phyloP scores from a whole-genome alignment of 2,888 invertebrate genomes.

The Microctonus aethiopoides region DNA sequence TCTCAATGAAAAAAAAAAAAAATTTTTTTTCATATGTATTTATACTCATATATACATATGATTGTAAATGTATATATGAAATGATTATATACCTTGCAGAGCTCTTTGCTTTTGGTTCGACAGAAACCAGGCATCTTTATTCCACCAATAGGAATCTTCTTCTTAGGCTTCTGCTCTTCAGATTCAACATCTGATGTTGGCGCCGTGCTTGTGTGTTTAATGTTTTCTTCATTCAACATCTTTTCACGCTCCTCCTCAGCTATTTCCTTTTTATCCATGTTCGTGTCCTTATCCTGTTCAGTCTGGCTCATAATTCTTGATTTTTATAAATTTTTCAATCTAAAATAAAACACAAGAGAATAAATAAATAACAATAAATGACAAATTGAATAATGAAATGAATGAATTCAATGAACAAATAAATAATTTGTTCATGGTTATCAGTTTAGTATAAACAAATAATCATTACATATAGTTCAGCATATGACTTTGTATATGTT shows the following conservation, averaged over 20 bases:
- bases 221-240: slow-evolving; percentile 74
- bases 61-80: background rate
- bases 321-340: slow-evolving; percentile 5
- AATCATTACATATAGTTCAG: too few species aligned
- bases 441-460: too few species aligned
- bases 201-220: slow-evolving; percentile 67
- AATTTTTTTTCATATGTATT: background rate
- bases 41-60: background rate
- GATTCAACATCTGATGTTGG: slow-evolving; percentile 66
- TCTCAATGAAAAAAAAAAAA: slow-evolving; percentile 1
- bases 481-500: too few species aligned
- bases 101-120: slow-evolving; percentile 80
- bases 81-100: slow-evolving; percentile 72
- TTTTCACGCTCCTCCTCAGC: slow-evolving; percentile 72
- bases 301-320: slow-evolving; percentile 49
- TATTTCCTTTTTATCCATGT: slow-evolving; percentile 64
- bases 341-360: slow-evolving; percentile 28
- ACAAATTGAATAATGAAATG: background rate
- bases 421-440: too few species aligned
- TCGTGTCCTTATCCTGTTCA: slow-evolving; percentile 52
- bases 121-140: slow-evolving; percentile 90
- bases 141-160: slow-evolving; percentile 88
- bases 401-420: background rate
- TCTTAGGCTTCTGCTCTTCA: slow-evolving; percentile 71
- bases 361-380: background rate